These are phyloP conservation scores for Habrosyne pyritoides DNA, from an alignment of 2,888 invertebrate genomes.

Conservation along the genomic window DNA sequence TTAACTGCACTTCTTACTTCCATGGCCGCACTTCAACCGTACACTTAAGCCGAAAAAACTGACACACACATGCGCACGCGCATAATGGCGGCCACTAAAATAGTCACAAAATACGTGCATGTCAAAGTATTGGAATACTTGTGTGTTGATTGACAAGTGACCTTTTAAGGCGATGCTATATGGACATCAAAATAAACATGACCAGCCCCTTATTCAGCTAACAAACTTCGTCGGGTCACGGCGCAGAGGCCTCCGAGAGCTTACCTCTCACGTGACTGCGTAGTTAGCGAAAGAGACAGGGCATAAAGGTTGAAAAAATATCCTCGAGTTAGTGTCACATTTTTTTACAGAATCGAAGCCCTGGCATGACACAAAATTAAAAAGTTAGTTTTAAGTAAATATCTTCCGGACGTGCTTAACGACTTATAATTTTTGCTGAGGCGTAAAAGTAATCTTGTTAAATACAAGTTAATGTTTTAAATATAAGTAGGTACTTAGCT, in stretches of 20 bases:
- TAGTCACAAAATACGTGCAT: conserved; percentile 39
- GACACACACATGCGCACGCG: conserved; percentile 24
- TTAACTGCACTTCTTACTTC: conserved; percentile 15
- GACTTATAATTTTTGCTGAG: neutral
- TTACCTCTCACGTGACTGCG: no score
- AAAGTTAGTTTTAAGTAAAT: neutral
- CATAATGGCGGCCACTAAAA: conserved; percentile 37
- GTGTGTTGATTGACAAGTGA: conserved; percentile 61
- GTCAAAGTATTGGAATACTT: conserved; percentile 52
- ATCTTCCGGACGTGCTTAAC: neutral
- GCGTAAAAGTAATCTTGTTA: neutral
- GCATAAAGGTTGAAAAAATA: no score
- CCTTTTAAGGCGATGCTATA: conserved; percentile 54
- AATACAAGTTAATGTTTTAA: no score
- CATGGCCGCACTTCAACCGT: conserved; percentile 1
- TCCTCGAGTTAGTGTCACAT: no score
- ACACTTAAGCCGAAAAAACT: conserved; percentile 33
- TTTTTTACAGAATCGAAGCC: no score
- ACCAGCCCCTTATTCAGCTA: no score
- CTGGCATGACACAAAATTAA: neutral
- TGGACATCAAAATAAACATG: conserved; percentile 44
- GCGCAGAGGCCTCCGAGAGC: no score
- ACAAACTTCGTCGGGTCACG: no score
- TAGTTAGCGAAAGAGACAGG: no score
- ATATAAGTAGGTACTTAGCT: no score